Conservation (phyloP, 2,888 invertebrate genomes). For the Pammene aurita region DNA sequence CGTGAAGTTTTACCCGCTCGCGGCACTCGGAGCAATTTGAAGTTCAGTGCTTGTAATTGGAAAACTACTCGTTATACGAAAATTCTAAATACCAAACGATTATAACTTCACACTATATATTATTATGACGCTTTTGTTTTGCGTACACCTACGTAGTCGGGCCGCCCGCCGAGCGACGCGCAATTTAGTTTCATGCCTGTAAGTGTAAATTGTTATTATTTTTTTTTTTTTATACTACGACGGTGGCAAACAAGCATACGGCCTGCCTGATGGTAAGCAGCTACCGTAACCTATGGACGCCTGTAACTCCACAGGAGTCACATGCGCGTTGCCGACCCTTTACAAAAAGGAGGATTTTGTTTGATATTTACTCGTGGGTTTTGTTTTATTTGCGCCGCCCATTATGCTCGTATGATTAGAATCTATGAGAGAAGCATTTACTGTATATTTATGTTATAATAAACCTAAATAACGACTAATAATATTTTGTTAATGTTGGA, state of each 20-base stretch:
- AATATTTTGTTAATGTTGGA: not conserved
- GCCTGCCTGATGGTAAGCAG: no score
- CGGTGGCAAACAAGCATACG: no score
- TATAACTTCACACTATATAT: conserved; percentile 21
- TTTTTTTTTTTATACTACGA: no score
- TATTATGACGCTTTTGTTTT: conserved; percentile 25
- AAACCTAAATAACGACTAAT: not conserved
- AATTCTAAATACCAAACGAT: conserved; percentile 3
- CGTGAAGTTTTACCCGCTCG: not conserved
- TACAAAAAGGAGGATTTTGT: no score
- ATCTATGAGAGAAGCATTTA: conserved; percentile 26
- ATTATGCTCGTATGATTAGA: conserved; percentile 46
- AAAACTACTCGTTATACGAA: not conserved
- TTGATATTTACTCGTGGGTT: conserved; percentile 59
- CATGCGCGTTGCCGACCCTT: no score
- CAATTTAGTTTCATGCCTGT: conserved; percentile 64
- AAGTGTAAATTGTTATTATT: conserved; percentile 71
- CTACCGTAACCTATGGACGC: no score
- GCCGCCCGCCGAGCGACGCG: conserved; percentile 49
- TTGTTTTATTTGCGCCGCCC: conserved; percentile 51
- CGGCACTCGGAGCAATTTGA: not conserved
- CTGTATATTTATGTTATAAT: conserved; percentile 5
- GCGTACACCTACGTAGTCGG: conserved; percentile 4
- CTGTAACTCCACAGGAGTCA: no score
- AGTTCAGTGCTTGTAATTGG: conserved; percentile 7